Base-by-base conservation (phyloP, 2,888 invertebrate genomes). In the Prenolepis imparis region DNA sequence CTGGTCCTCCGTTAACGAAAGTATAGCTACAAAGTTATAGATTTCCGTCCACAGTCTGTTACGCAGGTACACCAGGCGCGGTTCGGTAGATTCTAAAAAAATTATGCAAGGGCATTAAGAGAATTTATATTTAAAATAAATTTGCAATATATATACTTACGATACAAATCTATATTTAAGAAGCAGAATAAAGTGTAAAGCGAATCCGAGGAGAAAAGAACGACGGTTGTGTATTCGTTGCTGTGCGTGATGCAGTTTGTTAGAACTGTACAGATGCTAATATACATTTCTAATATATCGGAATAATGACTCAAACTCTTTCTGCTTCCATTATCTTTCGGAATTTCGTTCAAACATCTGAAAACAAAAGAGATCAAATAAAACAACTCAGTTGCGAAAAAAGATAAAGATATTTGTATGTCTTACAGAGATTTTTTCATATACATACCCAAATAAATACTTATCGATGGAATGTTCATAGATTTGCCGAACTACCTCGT, bases 261-360 rank as follows among this genome's bases (percentile, higher is more conserved):
- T 59, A 96, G 90, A 28, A 95, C 91, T 28, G 92, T 92, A 86
- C 95, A 96, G 59, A 96, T 93, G 41, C 93, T 93, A 0, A 94
- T 92, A 86, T 95, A 95, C 96, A 96, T 96, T 92, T 95, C 95
- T 73, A 96, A 85, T 80, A 95, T 92, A 61, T 95, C 95, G 82
- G 94, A 94, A 86, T 95, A 95, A 64, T 95, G 91, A 2, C 94
- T 92, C 8, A 95, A 86, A 87, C 94, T 94, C 87, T 91, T 94
- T 21, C 95, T 94, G 63, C 92, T 94, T 4, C 91, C 92, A 2
- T 94, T 90, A 81, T 92, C 91, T 68, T 93, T 91, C 2, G 94
- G 94, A 44, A 95, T 95, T 59, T 93, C 92, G 15, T 91, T 93
- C 66, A 96, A 91, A 63, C 95, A 95, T 48, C 95, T 95, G 41